Conservation (phyloP, 2,888 invertebrate genomes). For the Isoperla grammatica region DNA sequence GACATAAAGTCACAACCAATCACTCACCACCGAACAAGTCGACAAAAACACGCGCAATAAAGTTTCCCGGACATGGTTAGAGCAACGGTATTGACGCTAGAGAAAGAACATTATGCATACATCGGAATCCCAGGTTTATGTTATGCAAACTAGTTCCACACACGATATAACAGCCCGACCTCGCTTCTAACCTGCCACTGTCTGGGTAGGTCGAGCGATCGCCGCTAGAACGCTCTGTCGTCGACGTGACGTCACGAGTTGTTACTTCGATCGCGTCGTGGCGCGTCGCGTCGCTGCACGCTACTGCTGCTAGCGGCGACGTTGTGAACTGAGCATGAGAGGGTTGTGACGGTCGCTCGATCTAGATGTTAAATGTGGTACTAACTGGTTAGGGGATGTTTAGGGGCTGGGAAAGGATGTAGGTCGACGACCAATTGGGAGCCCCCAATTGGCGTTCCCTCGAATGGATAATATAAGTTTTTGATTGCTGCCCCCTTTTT, state of each 20-base stretch:
- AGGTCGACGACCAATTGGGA: too few relatives aligned
- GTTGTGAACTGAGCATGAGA: background rate
- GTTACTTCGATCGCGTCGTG: background rate
- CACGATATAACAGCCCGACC: background rate
- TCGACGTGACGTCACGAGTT: background rate
- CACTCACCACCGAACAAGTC: background rate
- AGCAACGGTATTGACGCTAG: too few relatives aligned
- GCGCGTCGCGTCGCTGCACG: background rate
- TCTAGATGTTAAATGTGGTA: too few relatives aligned
- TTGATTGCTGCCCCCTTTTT: too few relatives aligned
- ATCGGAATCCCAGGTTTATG: background rate
- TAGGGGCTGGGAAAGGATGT: too few relatives aligned
- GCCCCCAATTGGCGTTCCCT: too few relatives aligned
- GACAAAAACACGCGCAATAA: background rate
- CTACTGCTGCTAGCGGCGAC: conserved; percentile 1
- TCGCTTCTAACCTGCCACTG: background rate
- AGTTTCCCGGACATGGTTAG: too few relatives aligned
- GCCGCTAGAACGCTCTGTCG: background rate
- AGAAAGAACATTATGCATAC: too few relatives aligned
- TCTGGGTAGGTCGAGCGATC: background rate
- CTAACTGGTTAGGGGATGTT: too few relatives aligned
- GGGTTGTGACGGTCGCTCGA: background rate
- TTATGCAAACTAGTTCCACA: background rate
- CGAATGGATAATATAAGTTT: too few relatives aligned
- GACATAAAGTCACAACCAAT: background rate